Conservation (phyloP, 2,113 vertebrate species). For the Rattus norvegicus region DNA sequence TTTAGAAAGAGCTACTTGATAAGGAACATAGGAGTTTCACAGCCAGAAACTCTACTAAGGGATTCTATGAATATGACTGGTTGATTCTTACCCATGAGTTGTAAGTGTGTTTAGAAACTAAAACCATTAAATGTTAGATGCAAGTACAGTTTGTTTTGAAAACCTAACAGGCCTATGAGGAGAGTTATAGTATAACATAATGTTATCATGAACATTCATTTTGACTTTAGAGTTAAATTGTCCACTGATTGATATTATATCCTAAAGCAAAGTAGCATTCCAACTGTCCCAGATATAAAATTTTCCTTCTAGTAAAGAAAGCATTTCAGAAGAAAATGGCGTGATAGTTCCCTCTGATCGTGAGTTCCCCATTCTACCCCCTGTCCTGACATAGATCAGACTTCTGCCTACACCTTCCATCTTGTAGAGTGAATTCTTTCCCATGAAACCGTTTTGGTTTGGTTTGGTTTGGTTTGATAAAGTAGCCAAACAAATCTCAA, state of each 20-base stretch:
- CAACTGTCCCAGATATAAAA: conserved; percentile 19
- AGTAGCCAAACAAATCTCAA: neutral
- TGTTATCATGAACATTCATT: conserved; percentile 9
- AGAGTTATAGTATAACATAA: neutral
- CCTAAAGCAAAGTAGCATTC: neutral
- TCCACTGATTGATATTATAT: neutral
- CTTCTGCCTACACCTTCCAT: neutral
- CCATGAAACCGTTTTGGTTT: neutral
- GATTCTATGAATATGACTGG: neutral
- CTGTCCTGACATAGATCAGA: neutral
- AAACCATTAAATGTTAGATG: conserved; percentile 4
- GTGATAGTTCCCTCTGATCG: neutral
- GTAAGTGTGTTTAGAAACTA: conserved; percentile 26
- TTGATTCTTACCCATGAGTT: neutral
- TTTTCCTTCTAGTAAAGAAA: neutral
- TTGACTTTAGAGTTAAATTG: conserved; percentile 33
- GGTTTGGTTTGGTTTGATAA: neutral
- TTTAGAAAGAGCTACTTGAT: conserved; percentile 9
- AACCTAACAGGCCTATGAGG: neutral
- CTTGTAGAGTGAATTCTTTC: neutral
- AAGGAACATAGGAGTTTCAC: conserved; percentile 14
- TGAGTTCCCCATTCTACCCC: neutral
- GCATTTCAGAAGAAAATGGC: neutral
- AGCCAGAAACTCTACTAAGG: conserved; percentile 21
- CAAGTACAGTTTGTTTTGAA: neutral